These are phyloP conservation scores for Lacerta viridis DNA, from an alignment of 2,797 vertebrate species.

Conservation along the genomic window DNA sequence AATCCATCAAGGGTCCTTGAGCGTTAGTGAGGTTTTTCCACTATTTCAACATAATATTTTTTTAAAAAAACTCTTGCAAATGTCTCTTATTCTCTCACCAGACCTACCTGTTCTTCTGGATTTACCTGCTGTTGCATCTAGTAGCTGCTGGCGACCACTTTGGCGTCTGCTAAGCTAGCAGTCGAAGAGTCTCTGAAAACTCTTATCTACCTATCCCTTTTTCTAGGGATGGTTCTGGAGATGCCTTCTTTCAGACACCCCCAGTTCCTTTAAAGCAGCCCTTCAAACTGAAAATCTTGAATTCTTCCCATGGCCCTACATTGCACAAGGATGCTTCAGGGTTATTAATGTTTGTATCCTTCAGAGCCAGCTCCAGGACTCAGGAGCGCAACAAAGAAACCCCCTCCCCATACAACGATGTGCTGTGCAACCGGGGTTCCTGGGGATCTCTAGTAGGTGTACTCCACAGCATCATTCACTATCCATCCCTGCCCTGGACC, in stretches of 20 bases:
- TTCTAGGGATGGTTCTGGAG: not conserved
- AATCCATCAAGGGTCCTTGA: not conserved
- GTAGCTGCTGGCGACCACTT: not conserved
- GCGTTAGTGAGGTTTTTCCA: not conserved
- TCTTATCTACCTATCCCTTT: not conserved
- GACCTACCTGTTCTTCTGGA: constrained; percentile 12
- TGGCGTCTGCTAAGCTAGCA: not conserved
- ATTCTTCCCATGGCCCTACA: not conserved
- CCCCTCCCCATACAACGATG: too few relatives aligned
- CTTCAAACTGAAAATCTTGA: not conserved
- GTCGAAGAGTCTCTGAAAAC: not conserved
- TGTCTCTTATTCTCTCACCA: not conserved
- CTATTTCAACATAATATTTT: constrained; percentile 17
- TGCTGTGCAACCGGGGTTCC: not conserved
- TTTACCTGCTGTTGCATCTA: not conserved
- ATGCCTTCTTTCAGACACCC: not conserved
- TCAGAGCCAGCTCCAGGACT: too few relatives aligned
- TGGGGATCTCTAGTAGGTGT: not conserved
- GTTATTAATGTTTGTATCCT: not conserved
- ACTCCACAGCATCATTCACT: not conserved
- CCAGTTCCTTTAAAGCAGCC: not conserved
- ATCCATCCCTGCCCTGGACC: not conserved
- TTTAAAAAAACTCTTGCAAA: not conserved
- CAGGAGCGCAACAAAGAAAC: not conserved
- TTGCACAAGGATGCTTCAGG: not conserved